Evolutionary conservation across 1,140 invertebrate genomes (phyloP).

Genomic region (Bradysia coprophila): DNA sequence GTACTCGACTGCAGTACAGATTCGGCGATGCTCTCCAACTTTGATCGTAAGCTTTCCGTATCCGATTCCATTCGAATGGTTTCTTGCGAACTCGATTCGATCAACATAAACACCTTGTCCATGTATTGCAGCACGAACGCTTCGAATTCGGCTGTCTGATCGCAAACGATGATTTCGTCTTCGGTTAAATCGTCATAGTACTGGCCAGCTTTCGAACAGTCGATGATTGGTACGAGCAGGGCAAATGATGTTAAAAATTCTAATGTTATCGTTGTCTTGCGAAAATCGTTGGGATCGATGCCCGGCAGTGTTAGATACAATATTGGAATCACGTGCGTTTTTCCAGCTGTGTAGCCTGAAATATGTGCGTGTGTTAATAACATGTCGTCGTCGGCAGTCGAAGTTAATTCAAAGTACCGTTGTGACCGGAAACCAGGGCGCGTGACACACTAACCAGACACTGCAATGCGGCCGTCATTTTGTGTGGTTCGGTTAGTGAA

Average conservation of each 20-base stretch:
- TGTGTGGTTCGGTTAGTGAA: slow-evolving; percentile 72
- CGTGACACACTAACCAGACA: slow-evolving; percentile 51
- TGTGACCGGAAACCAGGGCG: slow-evolving; percentile 43
- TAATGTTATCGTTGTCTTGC: slow-evolving; percentile 63
- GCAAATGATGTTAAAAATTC: slow-evolving; percentile 60
- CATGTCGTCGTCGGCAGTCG: too few relatives aligned
- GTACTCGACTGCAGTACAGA: slow-evolving; percentile 29
- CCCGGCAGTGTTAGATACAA: slow-evolving; percentile 64
- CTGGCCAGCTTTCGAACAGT: slow-evolving; percentile 56
- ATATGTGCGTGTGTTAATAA: too few relatives aligned
- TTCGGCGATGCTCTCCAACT: slow-evolving; percentile 36
- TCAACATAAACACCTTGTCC: slow-evolving; percentile 51
- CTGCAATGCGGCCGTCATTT: slow-evolving; percentile 60
- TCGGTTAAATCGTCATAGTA: slow-evolving; percentile 51
- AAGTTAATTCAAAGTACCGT: too few relatives aligned
- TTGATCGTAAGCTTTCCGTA: slow-evolving; percentile 21
- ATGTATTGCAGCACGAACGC: slow-evolving; percentile 77
- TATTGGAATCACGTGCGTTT: slow-evolving; percentile 61
- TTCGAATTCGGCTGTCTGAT: slow-evolving; percentile 67
- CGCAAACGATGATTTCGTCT: slow-evolving; percentile 54
- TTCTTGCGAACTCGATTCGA: slow-evolving; percentile 54
- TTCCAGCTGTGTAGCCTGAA: slow-evolving; percentile 59
- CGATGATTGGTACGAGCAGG: slow-evolving; percentile 59
- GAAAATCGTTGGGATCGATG: slow-evolving; percentile 78
- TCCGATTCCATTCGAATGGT: slow-evolving; percentile 41